Base-by-base conservation (phyloP, 92 coral and sea anemone species). In the Epizoanthus illoricatus region DNA sequence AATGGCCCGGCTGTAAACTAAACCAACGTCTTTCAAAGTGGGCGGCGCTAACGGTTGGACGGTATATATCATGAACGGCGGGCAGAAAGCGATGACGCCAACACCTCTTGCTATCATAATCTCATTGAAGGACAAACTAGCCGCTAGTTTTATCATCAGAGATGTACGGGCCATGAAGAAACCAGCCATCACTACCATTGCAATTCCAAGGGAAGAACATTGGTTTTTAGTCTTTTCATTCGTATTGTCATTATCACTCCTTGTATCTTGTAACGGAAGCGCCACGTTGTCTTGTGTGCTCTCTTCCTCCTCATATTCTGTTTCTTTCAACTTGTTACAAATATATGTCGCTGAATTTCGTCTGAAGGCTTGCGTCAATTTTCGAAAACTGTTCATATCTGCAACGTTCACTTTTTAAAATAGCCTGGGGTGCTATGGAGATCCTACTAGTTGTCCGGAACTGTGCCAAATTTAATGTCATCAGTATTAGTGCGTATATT, bases 121-220 rank as follows among this genome's bases (percentile, higher is more conserved):
- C 69, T 90, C 88, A 8, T 83, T 20, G 15, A 71, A 75, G 28
- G 90, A 86, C 11, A 86, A 9, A 36, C 85, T 80, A 15, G 10
- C 23, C 21, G 89, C 89, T 5, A 86, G 86, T 81, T 86, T 86
- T 20, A 81, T 69, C 39, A 86, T 12, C 71, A 86, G 55, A 33
- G 80, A 20, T 19, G 63, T 0, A 10, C 57, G 66, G 24, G 89
- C 73, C n/a, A 86, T 71, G 19, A 73, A 5, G 10, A 73, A 39
- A 5, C 85, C 24, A 3, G 82, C 17, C 5, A 67, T 5, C 49
- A 86, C 16, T 7, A 78, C 28, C 21, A 86, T 54, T 19, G 24
- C 67, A n/a, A 62, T 62, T 62, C 67, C 67, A 8, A 62, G 67
- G 20, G 20, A 62, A n/a, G 67, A 62, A 62, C 67, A 62, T 5